A percentile compares a stretch with the other conserved stretches of the same genome.
These are phyloP conservation scores for Artemia sinica DNA, from an alignment of 2,888 invertebrate genomes.

Conservation along the genomic window DNA sequence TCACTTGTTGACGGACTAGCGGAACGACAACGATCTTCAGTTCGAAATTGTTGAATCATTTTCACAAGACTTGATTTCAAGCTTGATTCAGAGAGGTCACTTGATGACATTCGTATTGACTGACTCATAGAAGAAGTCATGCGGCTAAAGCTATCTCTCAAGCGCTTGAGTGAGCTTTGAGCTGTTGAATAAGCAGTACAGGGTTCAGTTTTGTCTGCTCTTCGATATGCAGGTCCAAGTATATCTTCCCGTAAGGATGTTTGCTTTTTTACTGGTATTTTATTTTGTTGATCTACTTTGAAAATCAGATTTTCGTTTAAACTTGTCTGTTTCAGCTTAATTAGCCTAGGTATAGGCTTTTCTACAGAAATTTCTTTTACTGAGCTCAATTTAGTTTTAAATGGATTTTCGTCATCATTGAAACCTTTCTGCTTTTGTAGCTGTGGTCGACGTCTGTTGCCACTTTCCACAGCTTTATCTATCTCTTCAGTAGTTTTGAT, in stretches of 20 bases:
- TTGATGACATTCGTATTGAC: constrained; percentile 13
- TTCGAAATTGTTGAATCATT: constrained; percentile 9
- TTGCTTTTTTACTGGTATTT: constrained; percentile 39
- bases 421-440: constrained; percentile 73
- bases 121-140: constrained; percentile 16
- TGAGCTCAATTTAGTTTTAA: neutral
- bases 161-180: constrained; percentile 13
- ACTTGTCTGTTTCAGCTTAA: constrained; percentile 74
- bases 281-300: constrained; percentile 56
- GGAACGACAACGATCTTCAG: constrained; percentile 3
- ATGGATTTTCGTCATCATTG: constrained; percentile 32
- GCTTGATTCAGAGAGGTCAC: constrained; percentile 8
- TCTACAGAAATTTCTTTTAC: constrained; percentile 40
- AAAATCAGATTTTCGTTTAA: constrained; percentile 69
- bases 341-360: constrained; percentile 54
- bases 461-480: neutral
- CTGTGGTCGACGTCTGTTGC: constrained; percentile 38
- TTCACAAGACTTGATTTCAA: constrained; percentile 3
- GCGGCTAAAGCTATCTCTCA: constrained; percentile 17
- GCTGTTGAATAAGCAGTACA: neutral
- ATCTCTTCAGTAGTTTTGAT: neutral
- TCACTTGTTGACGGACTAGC: neutral
- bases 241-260: constrained; percentile 17
- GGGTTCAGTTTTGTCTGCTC: neutral
- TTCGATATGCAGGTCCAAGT: constrained; percentile 15